Conservation (phyloP, 2,113 vertebrate species). For the Apus apus region DNA sequence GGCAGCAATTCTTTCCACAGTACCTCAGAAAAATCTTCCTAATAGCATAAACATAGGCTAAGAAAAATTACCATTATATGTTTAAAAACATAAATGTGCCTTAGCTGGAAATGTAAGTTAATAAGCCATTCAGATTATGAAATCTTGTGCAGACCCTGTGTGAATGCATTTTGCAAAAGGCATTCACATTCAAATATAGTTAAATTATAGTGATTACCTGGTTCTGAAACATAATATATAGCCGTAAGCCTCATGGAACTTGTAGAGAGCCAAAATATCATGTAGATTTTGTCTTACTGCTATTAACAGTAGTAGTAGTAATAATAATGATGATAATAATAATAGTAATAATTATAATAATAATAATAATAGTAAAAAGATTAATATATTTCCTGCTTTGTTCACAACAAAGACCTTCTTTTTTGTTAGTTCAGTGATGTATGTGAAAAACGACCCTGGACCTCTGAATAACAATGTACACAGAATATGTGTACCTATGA, state of each 20-base stretch:
- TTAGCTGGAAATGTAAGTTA: constrained; percentile 14
- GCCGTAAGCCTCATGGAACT: neutral
- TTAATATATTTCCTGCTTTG: neutral
- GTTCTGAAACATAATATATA: constrained; percentile 4
- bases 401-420: neutral
- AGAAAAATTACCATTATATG: neutral
- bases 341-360: neutral
- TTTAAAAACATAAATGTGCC: constrained; percentile 33
- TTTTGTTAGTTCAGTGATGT: neutral
- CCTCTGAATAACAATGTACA: neutral
- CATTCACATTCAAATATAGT: neutral
- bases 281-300: neutral
- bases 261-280: neutral
- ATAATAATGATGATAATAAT: neutral
- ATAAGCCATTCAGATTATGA: neutral
- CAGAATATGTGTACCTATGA: neutral
- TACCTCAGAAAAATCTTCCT: neutral
- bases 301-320: neutral
- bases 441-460: neutral
- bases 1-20: neutral
- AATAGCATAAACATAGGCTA: neutral
- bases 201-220: constrained; percentile 12
- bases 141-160: neutral
- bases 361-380: neutral
- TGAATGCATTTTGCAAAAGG: neutral